phyloP scores from a whole-genome alignment of 2,113 vertebrate species.

The Lagopus leucura region DNA sequence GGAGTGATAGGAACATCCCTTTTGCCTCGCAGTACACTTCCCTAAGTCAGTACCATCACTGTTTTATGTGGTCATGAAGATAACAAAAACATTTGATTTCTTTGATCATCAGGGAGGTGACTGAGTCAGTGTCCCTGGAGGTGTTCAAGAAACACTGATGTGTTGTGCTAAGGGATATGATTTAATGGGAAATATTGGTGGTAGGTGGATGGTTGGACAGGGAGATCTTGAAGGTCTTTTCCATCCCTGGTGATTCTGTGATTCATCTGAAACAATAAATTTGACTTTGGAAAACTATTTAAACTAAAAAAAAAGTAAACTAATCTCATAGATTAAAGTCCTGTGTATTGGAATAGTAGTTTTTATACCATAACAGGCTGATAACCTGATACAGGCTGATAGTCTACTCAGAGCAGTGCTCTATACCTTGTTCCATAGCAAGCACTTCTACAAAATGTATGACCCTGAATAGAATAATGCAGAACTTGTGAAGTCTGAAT shows the following conservation, averaged over 20 bases:
- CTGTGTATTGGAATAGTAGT: background rate
- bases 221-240: too few species aligned
- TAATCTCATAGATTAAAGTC: background rate
- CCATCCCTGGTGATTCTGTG: too few species aligned
- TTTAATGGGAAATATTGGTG: too few species aligned
- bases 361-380: too few species aligned
- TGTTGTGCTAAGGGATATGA: too few species aligned
- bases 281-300: background rate
- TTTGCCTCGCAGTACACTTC: background rate
- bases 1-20: background rate
- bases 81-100: background rate
- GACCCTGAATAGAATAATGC: background rate
- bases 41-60: background rate
- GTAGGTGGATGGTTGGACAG: too few species aligned
- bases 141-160: too few species aligned
- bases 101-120: background rate
- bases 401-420: background rate
- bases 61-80: background rate
- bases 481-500: background rate
- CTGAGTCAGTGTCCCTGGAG: too few species aligned
- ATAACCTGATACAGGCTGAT: background rate
- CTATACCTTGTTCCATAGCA: background rate
- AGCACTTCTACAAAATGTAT: background rate
- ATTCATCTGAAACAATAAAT: background rate
- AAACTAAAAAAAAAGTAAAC: background rate